Evolutionary conservation across 2,888 invertebrate genomes (phyloP), one percentile per base, ranked within the genome.

Genomic region (Litoditis marina): DNA sequence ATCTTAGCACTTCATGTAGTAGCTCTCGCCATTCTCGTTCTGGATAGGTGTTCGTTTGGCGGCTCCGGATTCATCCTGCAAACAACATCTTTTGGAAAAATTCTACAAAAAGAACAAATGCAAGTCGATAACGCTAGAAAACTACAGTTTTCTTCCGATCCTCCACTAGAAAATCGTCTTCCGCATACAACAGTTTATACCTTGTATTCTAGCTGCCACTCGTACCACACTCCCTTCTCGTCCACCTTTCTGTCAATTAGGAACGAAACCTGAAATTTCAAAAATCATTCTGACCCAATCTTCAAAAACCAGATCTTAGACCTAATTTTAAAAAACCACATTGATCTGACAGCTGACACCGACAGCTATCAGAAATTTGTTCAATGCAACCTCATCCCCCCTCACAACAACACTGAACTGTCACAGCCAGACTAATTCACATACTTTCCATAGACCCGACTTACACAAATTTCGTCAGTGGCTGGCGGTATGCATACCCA

Each of bases 211-310:
- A 69, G 59, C 22, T 44, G 27, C 82, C 83, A 83, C 53, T 82
- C 82, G 69, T 83, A 83, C 83, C 83, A 83, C 5, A 80, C 78
- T 6, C 82, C 80, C 1, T 52, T 50, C 6, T 25, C 34, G 59
- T 79, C 77, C 5, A 66, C 54, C 44, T 70, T 70, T 27, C 83
- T 61, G 6, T 67, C 58, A 13, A 83, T 80, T 19, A 65, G 39
- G 36, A 82, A 47, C 6, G 42, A 30, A 28, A 81, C 39, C 70
- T 74, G 47, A n/a, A n/a, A n/a, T n/a, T n/a, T n/a, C n/a, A n/a
- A n/a, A n/a, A n/a, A n/a, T n/a, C n/a, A n/a, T n/a, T n/a, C n/a
- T n/a, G n/a, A n/a, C n/a, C n/a, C n/a, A n/a, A n/a, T n/a, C n/a
- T n/a, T n/a, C n/a, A n/a, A n/a, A n/a, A n/a, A n/a, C n/a, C n/a